phyloP scores from a whole-genome alignment of 2,113 vertebrate genomes.

The Macrotus californicus region DNA sequence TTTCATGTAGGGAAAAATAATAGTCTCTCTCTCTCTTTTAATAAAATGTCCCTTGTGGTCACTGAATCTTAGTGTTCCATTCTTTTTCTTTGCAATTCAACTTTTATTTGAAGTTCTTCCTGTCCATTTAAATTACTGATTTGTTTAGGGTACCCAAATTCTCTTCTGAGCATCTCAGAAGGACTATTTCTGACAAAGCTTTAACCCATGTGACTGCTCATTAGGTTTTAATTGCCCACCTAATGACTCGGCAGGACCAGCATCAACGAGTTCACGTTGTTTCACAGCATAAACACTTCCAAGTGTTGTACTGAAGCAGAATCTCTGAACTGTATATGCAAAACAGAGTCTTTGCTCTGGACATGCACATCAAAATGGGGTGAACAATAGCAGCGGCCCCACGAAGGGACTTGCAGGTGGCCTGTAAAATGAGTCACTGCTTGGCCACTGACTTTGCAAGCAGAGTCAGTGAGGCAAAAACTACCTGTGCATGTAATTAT shows the following conservation, averaged over 20 bases:
- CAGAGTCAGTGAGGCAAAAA: not conserved
- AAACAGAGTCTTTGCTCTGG: not conserved
- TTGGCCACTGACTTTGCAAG: not conserved
- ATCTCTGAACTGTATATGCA: not conserved
- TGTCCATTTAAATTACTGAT: not conserved
- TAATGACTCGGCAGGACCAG: not conserved
- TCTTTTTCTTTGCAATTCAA: not conserved
- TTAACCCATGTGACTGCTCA: not conserved
- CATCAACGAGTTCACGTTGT: not conserved
- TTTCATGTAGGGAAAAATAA: not conserved
- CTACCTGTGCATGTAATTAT: not conserved
- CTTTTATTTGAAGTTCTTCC: constrained; percentile 2
- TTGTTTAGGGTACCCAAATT: not conserved
- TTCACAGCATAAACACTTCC: constrained; percentile 6
- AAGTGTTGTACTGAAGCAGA: not conserved
- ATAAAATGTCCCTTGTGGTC: not conserved
- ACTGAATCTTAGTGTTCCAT: not conserved
- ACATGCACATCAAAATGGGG: not conserved
- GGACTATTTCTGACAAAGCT: not conserved
- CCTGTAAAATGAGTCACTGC: not conserved
- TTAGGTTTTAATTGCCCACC: not conserved
- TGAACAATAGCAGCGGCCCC: not conserved
- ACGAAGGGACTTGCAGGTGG: not conserved
- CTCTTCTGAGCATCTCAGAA: not conserved
- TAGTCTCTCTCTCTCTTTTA: not conserved